phyloP scores from a whole-genome alignment of 2,888 invertebrate genomes.

The Leucophenga maculata region DNA sequence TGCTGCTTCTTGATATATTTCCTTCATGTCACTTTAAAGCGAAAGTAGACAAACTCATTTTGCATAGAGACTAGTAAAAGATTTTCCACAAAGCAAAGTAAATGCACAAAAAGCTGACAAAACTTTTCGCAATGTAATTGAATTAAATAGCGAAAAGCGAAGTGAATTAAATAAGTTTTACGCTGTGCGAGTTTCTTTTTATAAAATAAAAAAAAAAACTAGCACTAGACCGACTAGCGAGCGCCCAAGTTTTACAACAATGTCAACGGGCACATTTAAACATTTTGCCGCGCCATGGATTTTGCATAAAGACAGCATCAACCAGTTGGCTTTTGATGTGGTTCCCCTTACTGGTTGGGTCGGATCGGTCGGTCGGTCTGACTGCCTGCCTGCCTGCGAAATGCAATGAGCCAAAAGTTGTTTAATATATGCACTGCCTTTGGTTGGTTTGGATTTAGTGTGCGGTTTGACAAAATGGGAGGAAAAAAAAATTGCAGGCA shows the following conservation, averaged over 20 bases:
- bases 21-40: too few species aligned
- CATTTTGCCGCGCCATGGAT: conserved; percentile 51
- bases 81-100: not conserved
- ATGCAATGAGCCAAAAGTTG: conserved; percentile 68
- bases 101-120: conserved; percentile 41
- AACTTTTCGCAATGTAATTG: conserved; percentile 65
- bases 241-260: conserved; percentile 3
- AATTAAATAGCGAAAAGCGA: conserved; percentile 71
- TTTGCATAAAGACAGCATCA: conserved; percentile 46
- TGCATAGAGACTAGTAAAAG: not conserved
- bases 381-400: conserved; percentile 34
- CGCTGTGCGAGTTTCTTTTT: conserved; percentile 34
- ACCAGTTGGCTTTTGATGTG: conserved; percentile 54
- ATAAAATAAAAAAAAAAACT: not conserved
- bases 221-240: conserved; percentile 31
- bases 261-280: conserved; percentile 24
- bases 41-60: not conserved
- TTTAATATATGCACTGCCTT: conserved; percentile 61
- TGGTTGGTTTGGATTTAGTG: conserved; percentile 18
- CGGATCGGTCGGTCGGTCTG: conserved; percentile 30
- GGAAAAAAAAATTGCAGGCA: not conserved
- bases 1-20: not conserved
- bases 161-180: conserved; percentile 71
- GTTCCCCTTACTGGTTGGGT: conserved; percentile 21
- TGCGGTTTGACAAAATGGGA: conserved; percentile 14